Conservation (phyloP, 2,888 invertebrate genomes). For the Meloe dianella region DNA sequence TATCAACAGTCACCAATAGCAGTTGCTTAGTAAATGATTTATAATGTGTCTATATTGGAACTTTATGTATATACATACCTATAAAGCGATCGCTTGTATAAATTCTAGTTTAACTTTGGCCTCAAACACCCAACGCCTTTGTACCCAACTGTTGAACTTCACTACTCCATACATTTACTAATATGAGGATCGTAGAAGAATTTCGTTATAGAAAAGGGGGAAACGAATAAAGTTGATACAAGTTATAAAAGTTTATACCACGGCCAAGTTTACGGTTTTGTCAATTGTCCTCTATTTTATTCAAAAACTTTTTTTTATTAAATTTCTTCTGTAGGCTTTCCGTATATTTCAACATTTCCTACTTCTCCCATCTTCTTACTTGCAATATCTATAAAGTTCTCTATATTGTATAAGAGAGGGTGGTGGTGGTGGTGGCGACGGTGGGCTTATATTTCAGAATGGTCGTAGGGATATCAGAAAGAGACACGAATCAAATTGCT, state of each 20-base stretch:
- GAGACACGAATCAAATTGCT: conserved; percentile 28
- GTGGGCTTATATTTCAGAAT: conserved; percentile 9
- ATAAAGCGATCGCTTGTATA: not conserved
- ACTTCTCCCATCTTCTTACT: not conserved
- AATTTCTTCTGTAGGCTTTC: conserved; percentile 32
- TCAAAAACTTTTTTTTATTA: conserved; percentile 36
- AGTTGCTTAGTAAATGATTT: conserved; percentile 20
- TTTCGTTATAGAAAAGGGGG: conserved; percentile 14
- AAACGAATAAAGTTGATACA: conserved; percentile 31
- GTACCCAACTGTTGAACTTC: conserved; percentile 31
- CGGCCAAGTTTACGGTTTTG: conserved; percentile 30
- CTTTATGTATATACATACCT: conserved; percentile 19
- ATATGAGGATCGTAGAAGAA: conserved; percentile 33
- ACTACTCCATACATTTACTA: conserved; percentile 25
- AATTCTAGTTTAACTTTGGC: not conserved
- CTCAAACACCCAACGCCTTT: conserved; percentile 9
- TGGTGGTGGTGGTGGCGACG: no score
- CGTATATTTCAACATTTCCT: conserved; percentile 25
- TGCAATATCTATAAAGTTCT: conserved; percentile 30
- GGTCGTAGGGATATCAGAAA: conserved; percentile 22
- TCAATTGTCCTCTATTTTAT: conserved; percentile 35
- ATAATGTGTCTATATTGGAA: conserved; percentile 18
- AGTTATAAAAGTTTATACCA: conserved; percentile 33
- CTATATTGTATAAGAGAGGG: conserved; percentile 11
- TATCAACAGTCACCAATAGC: conserved; percentile 18